Evolutionary conservation across 2,113 vertebrate species (phyloP), one percentile per base, ranked within the genome.

Genomic region (Plotosus lineatus): DNA sequence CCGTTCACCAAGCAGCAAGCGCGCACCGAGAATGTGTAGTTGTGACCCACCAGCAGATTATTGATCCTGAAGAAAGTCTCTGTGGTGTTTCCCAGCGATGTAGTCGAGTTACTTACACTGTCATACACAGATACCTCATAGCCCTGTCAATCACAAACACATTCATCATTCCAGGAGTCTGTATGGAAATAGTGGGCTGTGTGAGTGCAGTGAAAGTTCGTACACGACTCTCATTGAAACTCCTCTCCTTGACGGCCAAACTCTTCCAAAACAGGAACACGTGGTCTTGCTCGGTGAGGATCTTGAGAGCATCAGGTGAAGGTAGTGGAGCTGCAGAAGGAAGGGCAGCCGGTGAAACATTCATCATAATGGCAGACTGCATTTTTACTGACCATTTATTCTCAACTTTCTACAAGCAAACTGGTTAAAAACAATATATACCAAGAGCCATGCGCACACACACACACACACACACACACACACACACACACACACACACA

Each of bases 191-290:
- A 48, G 19, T 6, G 23, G 40, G 89, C 51, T 33, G 61, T 58
- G 31, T 15, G n/a, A 38, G 4, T n/a, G 31, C 8, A 6, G 17
- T 33, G 28, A 6, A 51, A 11, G 21, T 71, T 56, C 73, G 95
- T 86, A 99, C 98, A 92, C 97, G 90, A 92, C 93, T 98, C 88
- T 99, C 97, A 23, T 95, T 96, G 88, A 98, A 99, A 83, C 92
- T 90, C 14, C 92, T 95, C 80, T 99, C 98, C 81, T 95, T 95
- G 75, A 99, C 87, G 0, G 95, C 96, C 77, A 99, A 90, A 85
- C 96, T 99, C 90, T 98, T 99, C 97, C 98, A 99, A 83, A 99
- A 94, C 2, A 99, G 95, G 86, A 97, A 94, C 78, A 97, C 91
- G 0, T 98, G 96, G 81, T 98, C 96, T 0, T 94, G 96, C 89